These are phyloP conservation scores for Leontopithecus rosalia DNA, from an alignment of 2,797 vertebrate genomes.

Conservation along the genomic window DNA sequence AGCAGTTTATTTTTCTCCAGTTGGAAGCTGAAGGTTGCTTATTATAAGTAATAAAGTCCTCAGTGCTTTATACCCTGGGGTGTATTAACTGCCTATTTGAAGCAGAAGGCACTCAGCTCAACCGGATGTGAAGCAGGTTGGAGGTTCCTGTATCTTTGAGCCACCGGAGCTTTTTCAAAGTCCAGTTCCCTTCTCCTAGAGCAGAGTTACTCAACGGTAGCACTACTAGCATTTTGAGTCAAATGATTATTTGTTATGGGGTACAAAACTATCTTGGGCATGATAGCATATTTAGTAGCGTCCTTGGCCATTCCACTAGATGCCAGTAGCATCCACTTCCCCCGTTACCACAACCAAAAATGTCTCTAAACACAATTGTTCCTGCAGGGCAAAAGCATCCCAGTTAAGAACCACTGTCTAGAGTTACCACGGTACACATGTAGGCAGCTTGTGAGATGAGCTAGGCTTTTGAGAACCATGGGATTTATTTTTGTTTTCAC, in stretches of 20 bases:
- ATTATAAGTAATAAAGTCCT: not conserved
- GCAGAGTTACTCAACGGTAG: not conserved
- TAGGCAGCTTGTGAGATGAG: not conserved
- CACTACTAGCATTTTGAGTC: not conserved
- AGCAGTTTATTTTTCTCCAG: constrained; percentile 47
- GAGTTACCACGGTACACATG: not conserved
- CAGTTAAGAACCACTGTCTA: not conserved
- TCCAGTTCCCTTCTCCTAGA: not conserved
- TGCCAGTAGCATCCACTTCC: not conserved
- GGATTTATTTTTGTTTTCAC: constrained; percentile 22
- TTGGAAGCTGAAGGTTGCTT: constrained; percentile 56
- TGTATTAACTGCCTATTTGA: not conserved
- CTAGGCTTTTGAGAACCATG: not conserved
- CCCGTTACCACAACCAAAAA: not conserved
- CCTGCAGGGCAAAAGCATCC: not conserved
- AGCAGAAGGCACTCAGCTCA: not conserved
- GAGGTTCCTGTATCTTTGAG: not conserved
- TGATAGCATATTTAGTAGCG: not conserved
- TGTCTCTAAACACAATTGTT: not conserved
- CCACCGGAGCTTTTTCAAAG: constrained; percentile 21
- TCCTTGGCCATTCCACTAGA: not conserved
- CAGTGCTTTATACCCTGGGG: not conserved
- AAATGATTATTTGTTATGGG: not conserved
- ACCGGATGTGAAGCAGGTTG: not conserved
- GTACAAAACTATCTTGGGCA: not conserved